phyloP scores from a whole-genome alignment of 1,140 invertebrate genomes.

The Aphis craccivora region DNA sequence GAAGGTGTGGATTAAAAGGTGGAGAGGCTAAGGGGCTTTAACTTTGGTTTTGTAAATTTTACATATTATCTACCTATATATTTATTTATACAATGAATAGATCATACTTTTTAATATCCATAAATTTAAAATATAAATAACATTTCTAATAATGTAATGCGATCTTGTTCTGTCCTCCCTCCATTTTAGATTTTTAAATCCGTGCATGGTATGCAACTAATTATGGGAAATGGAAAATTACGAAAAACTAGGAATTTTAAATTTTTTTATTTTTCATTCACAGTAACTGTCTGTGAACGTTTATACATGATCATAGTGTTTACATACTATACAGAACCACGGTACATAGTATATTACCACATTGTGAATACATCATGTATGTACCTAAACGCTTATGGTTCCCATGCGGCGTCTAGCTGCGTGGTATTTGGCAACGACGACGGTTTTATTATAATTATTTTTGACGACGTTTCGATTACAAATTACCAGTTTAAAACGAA shows the following conservation, averaged over 20 bases:
- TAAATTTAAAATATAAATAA: too few relatives aligned
- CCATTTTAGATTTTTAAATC: too few relatives aligned
- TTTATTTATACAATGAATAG: too few relatives aligned
- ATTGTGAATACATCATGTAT: background rate
- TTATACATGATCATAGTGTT: too few relatives aligned
- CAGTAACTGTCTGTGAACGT: too few relatives aligned
- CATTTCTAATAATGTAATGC: too few relatives aligned
- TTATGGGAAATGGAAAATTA: background rate
- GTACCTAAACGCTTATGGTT: background rate
- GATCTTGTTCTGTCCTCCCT: too few relatives aligned
- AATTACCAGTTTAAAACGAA: conserved; percentile 24
- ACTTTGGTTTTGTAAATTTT: too few relatives aligned
- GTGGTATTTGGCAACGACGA: background rate
- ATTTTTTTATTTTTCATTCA: background rate
- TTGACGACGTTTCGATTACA: conserved; percentile 24
- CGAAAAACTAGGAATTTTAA: background rate
- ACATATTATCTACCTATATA: too few relatives aligned
- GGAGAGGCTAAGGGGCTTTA: too few relatives aligned
- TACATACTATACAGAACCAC: background rate
- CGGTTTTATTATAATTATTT: background rate
- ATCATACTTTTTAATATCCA: too few relatives aligned
- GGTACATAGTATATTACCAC: background rate
- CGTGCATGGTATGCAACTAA: background rate
- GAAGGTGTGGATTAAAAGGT: too few relatives aligned
- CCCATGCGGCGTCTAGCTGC: background rate